phyloP scores from a whole-genome alignment of 2,797 vertebrate species.

The Enoplosus armatus region DNA sequence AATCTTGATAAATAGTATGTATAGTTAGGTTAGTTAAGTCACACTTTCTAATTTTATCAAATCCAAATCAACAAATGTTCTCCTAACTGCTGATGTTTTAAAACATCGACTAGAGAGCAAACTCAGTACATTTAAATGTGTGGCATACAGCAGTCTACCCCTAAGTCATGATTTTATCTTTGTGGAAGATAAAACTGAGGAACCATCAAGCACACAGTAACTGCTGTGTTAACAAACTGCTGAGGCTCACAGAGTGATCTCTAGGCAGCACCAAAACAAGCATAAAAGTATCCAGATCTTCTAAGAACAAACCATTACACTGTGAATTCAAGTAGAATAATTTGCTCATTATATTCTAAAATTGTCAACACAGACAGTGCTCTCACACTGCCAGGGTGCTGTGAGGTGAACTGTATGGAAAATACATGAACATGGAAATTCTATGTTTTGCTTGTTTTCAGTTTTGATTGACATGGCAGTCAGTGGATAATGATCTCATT shows the following conservation, averaged over 20 bases:
- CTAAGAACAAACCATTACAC: neutral
- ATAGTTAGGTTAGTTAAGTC: neutral
- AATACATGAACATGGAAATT: neutral
- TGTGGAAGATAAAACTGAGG: conserved; percentile 10
- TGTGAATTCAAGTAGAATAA: neutral
- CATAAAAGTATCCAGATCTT: neutral
- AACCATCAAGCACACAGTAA: conserved; percentile 2
- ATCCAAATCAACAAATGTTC: neutral
- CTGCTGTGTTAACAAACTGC: neutral
- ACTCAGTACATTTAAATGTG: neutral
- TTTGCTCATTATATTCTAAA: neutral
- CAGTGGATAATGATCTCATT: neutral
- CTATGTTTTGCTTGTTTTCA: neutral
- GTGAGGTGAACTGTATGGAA: neutral
- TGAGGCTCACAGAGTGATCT: neutral
- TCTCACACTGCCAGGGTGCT: neutral
- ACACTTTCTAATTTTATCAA: neutral
- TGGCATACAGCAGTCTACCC: neutral
- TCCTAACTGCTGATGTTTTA: neutral
- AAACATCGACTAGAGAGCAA: neutral
- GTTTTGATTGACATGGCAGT: neutral
- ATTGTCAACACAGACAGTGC: neutral
- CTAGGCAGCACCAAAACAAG: neutral
- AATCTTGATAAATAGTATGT: neutral
- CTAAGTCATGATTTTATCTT: neutral